Evolutionary conservation across 2,888 invertebrate genomes (phyloP), one percentile per base, ranked within the genome.

Genomic region (Celastrina argiolus): DNA sequence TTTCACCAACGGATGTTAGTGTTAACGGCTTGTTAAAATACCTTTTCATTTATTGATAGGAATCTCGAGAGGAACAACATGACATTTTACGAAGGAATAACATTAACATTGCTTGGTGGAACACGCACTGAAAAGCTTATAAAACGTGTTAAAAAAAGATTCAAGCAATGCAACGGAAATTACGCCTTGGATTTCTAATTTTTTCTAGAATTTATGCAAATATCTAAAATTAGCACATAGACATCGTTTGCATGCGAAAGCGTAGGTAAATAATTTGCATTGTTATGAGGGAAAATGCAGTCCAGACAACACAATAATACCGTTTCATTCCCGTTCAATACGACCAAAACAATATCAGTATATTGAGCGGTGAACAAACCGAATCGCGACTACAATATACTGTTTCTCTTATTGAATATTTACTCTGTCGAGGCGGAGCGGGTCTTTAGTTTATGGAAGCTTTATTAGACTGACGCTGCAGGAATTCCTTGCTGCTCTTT

Each of bases 321-420:
- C 69, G 71, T 74, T 72, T 71, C 70, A 78, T 78, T 77, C 74
- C 74, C 74, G 76, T 72, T 78, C 82, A 82, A 84, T 82, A 78
- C 75, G 74, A 76, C 76, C 76, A 77, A 82, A 83, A 85, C 85
- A 87, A 86, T 85, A 83, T 82, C 77, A 77, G 73, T 80, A 78
- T 85, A 86, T 87, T 86, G 85, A 84, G 79, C 76, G 81, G 75
- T 74, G 81, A 83, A 76, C 82, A 84, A 85, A 86, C 84, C 78
- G 78, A 78, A 80, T 79, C 76, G 76, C 71, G 77, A 77, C 72
- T 77, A 79, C 83, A 82, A 83, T 82, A 81, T 81, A 75, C 74
- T 73, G 74, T 74, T 76, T 71, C 79, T 79, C 78, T 81, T 87
- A 85, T 85, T 86, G 82, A 82, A 85, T 85, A 83, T 87, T 86